Conservation (phyloP, 2,113 vertebrate genomes). For the Saccopteryx bilineata region DNA sequence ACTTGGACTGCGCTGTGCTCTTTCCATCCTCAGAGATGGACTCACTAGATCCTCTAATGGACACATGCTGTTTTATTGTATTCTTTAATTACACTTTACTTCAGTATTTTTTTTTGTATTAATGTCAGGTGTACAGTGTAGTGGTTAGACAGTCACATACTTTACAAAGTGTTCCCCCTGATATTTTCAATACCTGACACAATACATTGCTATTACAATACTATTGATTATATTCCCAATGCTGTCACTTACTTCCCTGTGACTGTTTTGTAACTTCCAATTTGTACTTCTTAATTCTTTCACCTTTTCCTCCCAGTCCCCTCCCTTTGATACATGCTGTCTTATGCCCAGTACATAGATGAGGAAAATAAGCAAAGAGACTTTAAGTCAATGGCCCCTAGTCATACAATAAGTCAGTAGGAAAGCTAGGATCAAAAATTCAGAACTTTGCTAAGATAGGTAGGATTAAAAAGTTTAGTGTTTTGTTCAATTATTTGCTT, state of each 20-base stretch:
- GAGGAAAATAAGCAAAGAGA: not conserved
- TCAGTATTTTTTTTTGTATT: not conserved
- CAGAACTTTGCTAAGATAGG: not conserved
- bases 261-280: not conserved
- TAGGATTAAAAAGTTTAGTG: not conserved
- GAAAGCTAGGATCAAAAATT: not conserved
- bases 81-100: not conserved
- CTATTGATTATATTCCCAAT: not conserved
- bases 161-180: not conserved
- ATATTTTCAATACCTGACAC: not conserved
- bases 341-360: not conserved
- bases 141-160: not conserved
- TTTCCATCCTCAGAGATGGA: not conserved
- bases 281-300: not conserved
- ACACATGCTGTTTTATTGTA: not conserved
- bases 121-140: not conserved
- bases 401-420: not conserved
- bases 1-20: not conserved
- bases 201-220: not conserved
- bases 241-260: not conserved
- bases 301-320: not conserved
- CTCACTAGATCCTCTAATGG: not conserved
- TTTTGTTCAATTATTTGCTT: conserved; percentile 56
- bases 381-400: not conserved
- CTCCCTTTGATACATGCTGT: not conserved